A percentile compares a stretch with the other conserved stretches of the same genome.
These are phyloP conservation scores for Calephelis perditalis DNA, from an alignment of 2,888 invertebrate species.

Conservation along the genomic window DNA sequence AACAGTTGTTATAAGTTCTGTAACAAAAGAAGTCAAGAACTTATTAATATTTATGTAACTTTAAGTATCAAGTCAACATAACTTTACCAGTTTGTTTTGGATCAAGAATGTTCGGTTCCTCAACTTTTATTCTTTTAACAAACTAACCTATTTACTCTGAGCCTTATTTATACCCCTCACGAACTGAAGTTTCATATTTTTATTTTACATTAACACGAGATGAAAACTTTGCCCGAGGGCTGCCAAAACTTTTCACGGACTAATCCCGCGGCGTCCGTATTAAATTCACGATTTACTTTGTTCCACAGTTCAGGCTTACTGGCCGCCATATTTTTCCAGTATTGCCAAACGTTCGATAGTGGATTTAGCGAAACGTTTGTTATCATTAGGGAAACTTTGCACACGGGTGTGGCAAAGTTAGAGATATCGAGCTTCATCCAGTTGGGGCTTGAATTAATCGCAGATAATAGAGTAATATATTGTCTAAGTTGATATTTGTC, in stretches of 20 bases:
- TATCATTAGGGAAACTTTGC: conserved; percentile 47
- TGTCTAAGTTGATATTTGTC: too few species aligned
- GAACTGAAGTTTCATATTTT: conserved; percentile 46
- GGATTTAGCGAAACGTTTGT: conserved; percentile 58
- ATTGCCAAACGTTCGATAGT: conserved; percentile 52
- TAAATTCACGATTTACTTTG: conserved; percentile 72
- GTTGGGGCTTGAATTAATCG: too few species aligned
- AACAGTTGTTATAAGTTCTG: too few species aligned
- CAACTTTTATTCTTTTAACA: not conserved
- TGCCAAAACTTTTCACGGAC: conserved; percentile 56
- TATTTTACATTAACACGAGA: conserved; percentile 64
- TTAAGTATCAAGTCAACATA: too few species aligned
- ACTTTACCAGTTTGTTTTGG: too few species aligned
- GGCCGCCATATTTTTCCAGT: conserved; percentile 67
- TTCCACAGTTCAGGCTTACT: conserved; percentile 57
- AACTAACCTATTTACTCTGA: conserved; percentile 2
- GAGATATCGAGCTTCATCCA: conserved; percentile 15
- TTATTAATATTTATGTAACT: too few species aligned
- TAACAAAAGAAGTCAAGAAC: too few species aligned
- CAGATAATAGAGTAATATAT: too few species aligned
- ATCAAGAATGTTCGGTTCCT: too few species aligned
- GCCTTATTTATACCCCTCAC: conserved; percentile 6
- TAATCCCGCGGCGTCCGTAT: conserved; percentile 63
- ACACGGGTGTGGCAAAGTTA: conserved; percentile 23
- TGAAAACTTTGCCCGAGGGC: conserved; percentile 58